phyloP scores from a whole-genome alignment of 2,113 vertebrate species.

The Percopsis transmontana region DNA sequence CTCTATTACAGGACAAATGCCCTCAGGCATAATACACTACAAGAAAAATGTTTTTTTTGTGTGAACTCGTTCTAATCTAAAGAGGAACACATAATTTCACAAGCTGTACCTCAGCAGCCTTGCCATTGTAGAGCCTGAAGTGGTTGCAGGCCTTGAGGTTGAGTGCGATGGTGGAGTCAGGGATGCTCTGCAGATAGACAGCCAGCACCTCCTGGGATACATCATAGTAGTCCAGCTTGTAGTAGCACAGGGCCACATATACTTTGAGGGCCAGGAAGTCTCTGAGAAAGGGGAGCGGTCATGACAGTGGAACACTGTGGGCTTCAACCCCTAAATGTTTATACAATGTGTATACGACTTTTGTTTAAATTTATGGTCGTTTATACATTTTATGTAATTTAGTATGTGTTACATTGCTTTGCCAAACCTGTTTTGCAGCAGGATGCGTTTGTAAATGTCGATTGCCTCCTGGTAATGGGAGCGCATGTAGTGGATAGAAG shows the following conservation, averaged over 20 bases:
- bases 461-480: slow-evolving; percentile 98
- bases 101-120: slow-evolving; percentile 95
- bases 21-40: too few relatives aligned
- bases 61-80: too few relatives aligned
- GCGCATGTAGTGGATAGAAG: slow-evolving; percentile 98
- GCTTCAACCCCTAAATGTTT: too few relatives aligned
- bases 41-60: background rate
- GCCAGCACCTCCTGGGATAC: slow-evolving; percentile 96
- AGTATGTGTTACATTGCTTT: too few relatives aligned
- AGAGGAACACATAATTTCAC: too few relatives aligned
- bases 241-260: slow-evolving; percentile 97
- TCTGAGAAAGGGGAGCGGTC: slow-evolving; percentile 61
- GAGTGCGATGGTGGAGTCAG: slow-evolving; percentile 95
- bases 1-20: too few relatives aligned
- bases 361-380: too few relatives aligned
- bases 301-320: too few relatives aligned
- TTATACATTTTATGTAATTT: too few relatives aligned
- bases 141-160: slow-evolving; percentile 98
- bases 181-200: slow-evolving; percentile 93
- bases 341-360: too few relatives aligned
- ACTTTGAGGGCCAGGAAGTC: slow-evolving; percentile 96
- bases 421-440: slow-evolving; percentile 88
- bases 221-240: slow-evolving; percentile 97
- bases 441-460: slow-evolving; percentile 95
- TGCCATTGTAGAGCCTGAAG: slow-evolving; percentile 95